These are phyloP conservation scores for Parus major DNA, from an alignment of 2,113 vertebrate genomes.

Conservation along the genomic window DNA sequence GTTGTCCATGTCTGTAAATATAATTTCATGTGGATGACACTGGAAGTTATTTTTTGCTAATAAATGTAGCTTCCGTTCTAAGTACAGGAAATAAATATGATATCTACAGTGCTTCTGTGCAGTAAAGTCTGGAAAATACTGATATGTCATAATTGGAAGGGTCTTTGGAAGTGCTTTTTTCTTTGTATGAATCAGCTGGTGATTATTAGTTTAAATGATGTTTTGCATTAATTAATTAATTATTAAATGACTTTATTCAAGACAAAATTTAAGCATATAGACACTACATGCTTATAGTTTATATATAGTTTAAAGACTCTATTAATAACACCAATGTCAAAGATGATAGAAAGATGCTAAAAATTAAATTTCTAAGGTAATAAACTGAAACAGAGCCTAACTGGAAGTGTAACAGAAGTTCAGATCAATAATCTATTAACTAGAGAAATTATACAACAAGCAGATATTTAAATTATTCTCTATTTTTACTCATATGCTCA, in stretches of 20 bases:
- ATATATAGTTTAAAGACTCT: neutral
- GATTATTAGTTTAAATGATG: neutral
- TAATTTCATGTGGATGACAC: neutral
- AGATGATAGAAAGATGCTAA: neutral
- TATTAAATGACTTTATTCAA: neutral
- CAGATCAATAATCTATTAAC: neutral
- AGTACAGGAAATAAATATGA: neutral
- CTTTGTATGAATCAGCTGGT: fast-evolving
- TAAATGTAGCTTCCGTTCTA: neutral
- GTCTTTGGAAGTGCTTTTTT: neutral
- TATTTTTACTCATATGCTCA: neutral
- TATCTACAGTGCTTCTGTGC: neutral
- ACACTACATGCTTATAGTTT: too few relatives aligned
- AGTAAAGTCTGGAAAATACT: neutral
- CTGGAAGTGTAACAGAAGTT: neutral
- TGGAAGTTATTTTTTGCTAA: neutral
- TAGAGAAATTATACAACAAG: neutral
- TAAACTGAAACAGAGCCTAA: neutral
- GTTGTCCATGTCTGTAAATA: neutral
- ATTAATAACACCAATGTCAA: neutral
- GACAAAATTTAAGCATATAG: neutral
- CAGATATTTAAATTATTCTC: neutral
- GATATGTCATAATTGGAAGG: neutral
- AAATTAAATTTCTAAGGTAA: neutral
- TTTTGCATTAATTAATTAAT: neutral